Conservation (phyloP, 2,888 invertebrate genomes). For the Scelioninae gen. 1 region DNA sequence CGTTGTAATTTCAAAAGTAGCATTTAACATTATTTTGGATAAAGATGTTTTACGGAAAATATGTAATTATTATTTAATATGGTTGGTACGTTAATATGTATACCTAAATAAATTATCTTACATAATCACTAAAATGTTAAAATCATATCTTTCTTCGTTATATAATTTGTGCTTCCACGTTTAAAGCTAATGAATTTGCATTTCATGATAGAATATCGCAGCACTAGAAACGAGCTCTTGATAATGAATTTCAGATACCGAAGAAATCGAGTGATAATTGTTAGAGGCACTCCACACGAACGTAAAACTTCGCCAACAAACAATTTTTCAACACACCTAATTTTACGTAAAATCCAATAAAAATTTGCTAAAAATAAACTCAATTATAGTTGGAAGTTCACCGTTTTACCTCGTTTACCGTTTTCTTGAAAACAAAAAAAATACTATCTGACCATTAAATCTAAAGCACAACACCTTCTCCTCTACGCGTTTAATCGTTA, state of each 20-base stretch:
- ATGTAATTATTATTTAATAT: no score
- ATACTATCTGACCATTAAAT: constrained; percentile 6
- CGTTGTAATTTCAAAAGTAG: no score
- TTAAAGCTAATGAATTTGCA: not conserved
- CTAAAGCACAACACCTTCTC: constrained; percentile 13
- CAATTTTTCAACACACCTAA: not conserved
- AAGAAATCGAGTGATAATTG: not conserved
- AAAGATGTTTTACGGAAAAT: no score
- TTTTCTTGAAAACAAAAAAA: not conserved
- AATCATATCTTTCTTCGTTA: not conserved
- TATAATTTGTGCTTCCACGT: not conserved
- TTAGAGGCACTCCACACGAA: not conserved
- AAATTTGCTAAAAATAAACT: no score
- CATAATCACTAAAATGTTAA: no score
- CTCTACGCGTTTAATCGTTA: not conserved
- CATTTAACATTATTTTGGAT: no score
- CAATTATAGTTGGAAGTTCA: no score
- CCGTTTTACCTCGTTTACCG: no score
- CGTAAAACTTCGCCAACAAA: not conserved
- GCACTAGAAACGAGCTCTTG: not conserved
- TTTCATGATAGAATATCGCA: not conserved
- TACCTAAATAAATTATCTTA: no score
- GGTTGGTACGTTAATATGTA: no score
- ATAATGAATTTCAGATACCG: not conserved
- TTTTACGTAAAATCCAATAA: no score